Base-by-base conservation (phyloP, 2,113 vertebrate species). In the Aplodontia rufa region DNA sequence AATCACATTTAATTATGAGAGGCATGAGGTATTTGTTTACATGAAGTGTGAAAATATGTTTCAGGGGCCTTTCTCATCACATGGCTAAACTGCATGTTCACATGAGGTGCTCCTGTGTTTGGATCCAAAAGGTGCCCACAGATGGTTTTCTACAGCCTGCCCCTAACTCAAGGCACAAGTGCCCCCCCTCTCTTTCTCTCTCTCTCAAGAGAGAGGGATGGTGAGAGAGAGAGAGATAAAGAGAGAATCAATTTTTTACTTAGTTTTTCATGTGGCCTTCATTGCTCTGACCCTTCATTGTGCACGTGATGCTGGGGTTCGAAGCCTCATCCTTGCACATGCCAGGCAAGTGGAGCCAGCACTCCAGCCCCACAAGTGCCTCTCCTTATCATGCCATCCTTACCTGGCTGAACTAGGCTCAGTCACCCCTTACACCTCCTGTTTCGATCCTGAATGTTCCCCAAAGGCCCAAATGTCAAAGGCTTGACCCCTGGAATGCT, bases 1-100 rank as follows among this genome's bases (percentile, higher is more conserved):
- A 78, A 66, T 53, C 32, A 89, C 78, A 96, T 40, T 90, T 90
- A 85, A 86, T 49, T 94, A 90, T 91, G 45, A 92, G 5, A 93
- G 30, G 66, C 6, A 42, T 4, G 53, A 37, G 62, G 19, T 20
- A n/a, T n/a, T 78, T 82, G 55, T 92, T 71, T 90, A 60, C 49
- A 80, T 8, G 68, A 86, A 60, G 4, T 13, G 4, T 53, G 4
- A n/a, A 76, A 81, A 66, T 6, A 69, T 17, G 14, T 87, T 92
- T 82, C 76, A 81, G 81, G 71, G 84, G 68, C 20, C 28, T 64
- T 93, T 85, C 62, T 91, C 26, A 30, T 55, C 58, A 49, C 19
- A 64, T 30, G 40, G 55, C 28, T 14, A 28, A 60, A 62, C 19
- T 24, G 76, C 60, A 47, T 80, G 40, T 78, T 75, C 66, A 51